Percentiles rank a stretch among this genome's conserved stretches.
phyloP scores from a whole-genome alignment of 2,888 invertebrate species.

The Zygaena filipendulae region DNA sequence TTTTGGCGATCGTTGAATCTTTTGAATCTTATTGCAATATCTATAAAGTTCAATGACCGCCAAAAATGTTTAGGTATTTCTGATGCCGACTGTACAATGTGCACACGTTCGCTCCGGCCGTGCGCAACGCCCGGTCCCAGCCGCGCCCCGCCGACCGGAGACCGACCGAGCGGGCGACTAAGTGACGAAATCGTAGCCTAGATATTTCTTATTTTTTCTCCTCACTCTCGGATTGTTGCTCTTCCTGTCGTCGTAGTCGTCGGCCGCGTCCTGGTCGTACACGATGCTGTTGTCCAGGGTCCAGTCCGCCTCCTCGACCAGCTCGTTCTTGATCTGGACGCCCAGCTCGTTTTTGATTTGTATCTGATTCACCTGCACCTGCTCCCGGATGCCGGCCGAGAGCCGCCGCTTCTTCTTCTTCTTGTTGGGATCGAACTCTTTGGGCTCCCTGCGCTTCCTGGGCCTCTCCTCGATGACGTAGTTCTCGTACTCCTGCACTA shows the following conservation, averaged over 20 bases:
- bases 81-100: not conserved
- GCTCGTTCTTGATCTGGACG: conserved; percentile 25
- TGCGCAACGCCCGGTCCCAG: too few relatives aligned
- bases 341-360: conserved; percentile 26
- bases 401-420: conserved; percentile 34
- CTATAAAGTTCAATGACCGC: too few relatives aligned
- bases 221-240: conserved; percentile 37
- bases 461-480: conserved; percentile 44
- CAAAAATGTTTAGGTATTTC: too few relatives aligned
- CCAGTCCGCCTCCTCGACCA: conserved; percentile 47
- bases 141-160: too few relatives aligned
- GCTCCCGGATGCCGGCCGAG: conserved; percentile 20
- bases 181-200: conserved; percentile 55
- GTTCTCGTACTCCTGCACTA: conserved; percentile 49
- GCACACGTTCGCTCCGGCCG: too few relatives aligned
- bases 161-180: too few relatives aligned
- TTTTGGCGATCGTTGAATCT: too few relatives aligned
- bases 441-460: conserved; percentile 31
- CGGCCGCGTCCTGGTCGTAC: conserved; percentile 36
- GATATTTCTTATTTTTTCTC: conserved; percentile 60
- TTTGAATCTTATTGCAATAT: too few relatives aligned
- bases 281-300: conserved; percentile 40
- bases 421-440: conserved; percentile 21
- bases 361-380: conserved; percentile 26
- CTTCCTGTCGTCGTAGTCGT: conserved; percentile 47